Percentiles rank a stretch among this genome's conserved stretches.
phyloP scores from a whole-genome alignment of 2,797 vertebrate species.

The Pantherophis vulpinus region DNA sequence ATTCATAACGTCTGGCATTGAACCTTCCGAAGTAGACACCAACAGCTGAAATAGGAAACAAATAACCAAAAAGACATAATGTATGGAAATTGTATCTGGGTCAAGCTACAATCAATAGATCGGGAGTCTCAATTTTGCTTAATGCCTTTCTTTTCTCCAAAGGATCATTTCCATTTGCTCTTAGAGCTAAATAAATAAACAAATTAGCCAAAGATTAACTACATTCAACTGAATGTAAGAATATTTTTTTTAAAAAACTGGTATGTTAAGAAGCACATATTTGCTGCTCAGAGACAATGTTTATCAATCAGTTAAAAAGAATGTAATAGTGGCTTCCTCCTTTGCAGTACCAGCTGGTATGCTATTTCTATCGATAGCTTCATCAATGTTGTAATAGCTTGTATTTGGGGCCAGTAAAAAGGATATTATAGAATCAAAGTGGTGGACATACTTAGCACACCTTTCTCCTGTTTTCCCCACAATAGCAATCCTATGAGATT shows the following conservation, averaged over 20 bases:
- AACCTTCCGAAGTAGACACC: conserved; percentile 8
- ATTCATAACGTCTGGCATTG: conserved; percentile 18
- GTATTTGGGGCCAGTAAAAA: background rate
- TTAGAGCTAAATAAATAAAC: conserved; percentile 2
- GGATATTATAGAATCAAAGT: background rate
- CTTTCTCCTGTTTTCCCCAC: background rate
- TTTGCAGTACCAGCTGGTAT: background rate
- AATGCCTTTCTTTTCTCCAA: background rate
- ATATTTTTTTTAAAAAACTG: background rate
- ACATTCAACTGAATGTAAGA: background rate
- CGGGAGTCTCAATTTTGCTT: background rate
- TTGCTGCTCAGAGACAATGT: background rate
- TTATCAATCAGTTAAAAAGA: background rate
- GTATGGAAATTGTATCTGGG: background rate
- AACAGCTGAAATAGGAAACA: conserved; percentile 22
- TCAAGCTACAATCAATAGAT: conserved; percentile 17
- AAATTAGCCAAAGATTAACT: background rate
- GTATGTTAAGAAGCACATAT: background rate
- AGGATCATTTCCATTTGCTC: background rate
- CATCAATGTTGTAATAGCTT: background rate
- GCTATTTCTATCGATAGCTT: background rate
- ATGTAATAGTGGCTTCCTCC: background rate
- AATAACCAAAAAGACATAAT: conserved; percentile 3
- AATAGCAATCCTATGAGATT: background rate
- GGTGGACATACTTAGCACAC: background rate